Conservation (phyloP, 1,140 invertebrate species). For the Akabosia matsudoensis region DNA sequence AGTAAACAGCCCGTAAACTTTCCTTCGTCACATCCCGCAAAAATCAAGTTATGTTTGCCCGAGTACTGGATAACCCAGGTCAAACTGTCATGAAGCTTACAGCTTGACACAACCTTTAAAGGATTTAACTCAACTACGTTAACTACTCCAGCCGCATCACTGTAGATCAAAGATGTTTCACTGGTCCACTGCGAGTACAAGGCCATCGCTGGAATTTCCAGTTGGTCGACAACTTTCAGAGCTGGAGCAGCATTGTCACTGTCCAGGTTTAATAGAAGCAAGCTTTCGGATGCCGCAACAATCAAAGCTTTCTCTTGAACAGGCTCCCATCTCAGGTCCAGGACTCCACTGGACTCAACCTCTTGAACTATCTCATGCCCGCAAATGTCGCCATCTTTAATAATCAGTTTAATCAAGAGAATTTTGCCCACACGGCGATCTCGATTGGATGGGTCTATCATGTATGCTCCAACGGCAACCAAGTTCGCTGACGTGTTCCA, state of each 20-base stretch:
- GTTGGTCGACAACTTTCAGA: neutral
- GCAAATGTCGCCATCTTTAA: constrained; percentile 21
- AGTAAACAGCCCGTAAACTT: constrained; percentile 37
- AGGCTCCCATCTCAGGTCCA: constrained; percentile 42
- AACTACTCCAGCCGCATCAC: constrained; percentile 36
- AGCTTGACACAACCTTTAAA: neutral
- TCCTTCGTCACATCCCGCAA: constrained; percentile 42
- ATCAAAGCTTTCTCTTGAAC: constrained; percentile 26
- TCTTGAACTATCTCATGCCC: constrained; percentile 4
- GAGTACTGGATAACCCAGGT: constrained; percentile 41
- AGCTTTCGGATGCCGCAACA: constrained; percentile 29
- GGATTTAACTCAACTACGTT: neutral
- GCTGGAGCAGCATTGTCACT: neutral
- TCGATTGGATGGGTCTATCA: constrained; percentile 27
- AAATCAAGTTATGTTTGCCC: constrained; percentile 29
- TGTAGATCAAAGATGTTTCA: constrained; percentile 26
- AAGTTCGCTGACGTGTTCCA: constrained; percentile 38
- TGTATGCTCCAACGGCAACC: constrained; percentile 40
- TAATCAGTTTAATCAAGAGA: constrained; percentile 28
- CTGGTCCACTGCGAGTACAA: constrained; percentile 42
- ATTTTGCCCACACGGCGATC: constrained; percentile 23
- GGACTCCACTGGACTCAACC: constrained; percentile 24
- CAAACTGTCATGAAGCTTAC: constrained; percentile 30
- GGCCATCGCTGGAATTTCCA: constrained; percentile 26
- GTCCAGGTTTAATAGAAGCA: no score